Percentiles rank a stretch among this genome's conserved stretches.
Evolutionary conservation across 2,797 vertebrate species (phyloP).

Genomic region (Sebastes jordani): DNA sequence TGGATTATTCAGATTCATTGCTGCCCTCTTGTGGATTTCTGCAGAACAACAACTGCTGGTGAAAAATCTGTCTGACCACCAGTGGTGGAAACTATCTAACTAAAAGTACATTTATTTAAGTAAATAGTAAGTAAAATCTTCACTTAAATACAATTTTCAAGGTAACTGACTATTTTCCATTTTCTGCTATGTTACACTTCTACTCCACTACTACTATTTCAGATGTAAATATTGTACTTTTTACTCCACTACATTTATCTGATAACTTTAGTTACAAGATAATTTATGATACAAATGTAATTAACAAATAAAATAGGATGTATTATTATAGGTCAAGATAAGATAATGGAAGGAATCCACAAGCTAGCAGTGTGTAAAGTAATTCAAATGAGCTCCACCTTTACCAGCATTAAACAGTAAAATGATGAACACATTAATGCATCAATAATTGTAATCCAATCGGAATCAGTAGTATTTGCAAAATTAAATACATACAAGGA

Average conservation of each 20-base stretch:
- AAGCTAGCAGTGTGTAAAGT: neutral
- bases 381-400: neutral
- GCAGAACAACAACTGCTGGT: neutral
- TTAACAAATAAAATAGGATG: neutral
- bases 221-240: neutral
- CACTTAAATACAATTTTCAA: neutral
- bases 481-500: too few relatives aligned
- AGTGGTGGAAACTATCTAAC: neutral
- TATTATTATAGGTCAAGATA: neutral
- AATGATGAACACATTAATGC: neutral
- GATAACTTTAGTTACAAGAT: neutral
- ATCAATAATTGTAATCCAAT: neutral
- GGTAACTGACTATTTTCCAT: neutral
- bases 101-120: neutral
- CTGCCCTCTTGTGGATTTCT: constrained; percentile 54
- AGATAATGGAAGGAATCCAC: too few relatives aligned
- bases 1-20: neutral
- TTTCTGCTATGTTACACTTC: neutral
- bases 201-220: neutral
- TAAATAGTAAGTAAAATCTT: neutral
- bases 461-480: too few relatives aligned
- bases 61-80: neutral
- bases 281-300: neutral
- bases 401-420: neutral
- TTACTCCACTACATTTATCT: neutral